Percentiles rank a stretch among this genome's conserved stretches.
Evolutionary conservation across 2,797 vertebrate species (phyloP).

Genomic region (Takifugu ocellatus): DNA sequence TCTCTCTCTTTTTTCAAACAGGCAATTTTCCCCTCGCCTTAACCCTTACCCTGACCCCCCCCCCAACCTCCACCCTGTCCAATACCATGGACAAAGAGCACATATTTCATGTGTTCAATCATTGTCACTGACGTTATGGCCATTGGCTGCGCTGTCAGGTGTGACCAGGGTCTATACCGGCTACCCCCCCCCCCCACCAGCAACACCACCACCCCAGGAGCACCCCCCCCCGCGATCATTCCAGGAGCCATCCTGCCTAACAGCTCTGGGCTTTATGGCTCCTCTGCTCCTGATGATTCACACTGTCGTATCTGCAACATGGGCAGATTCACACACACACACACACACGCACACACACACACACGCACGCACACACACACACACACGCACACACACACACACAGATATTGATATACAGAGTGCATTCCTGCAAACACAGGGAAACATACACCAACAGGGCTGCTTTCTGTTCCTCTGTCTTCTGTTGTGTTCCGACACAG

Average conservation of each 20-base stretch:
- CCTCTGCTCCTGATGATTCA: conserved; percentile 63
- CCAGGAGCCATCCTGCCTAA: conserved; percentile 67
- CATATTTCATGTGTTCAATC: conserved; percentile 76
- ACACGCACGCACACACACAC: neutral
- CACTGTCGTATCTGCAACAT: conserved; percentile 59
- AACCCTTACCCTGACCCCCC: conserved; percentile 68
- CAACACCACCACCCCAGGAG: conserved; percentile 29
- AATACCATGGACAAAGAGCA: conserved; percentile 67
- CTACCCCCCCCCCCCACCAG: conserved; percentile 47
- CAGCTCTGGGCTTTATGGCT: conserved; percentile 70
- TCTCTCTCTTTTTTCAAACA: conserved; percentile 54
- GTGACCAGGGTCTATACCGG: conserved; percentile 52
- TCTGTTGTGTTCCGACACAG: too few relatives aligned
- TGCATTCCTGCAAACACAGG: conserved; percentile 33
- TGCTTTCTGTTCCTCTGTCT: too few relatives aligned
- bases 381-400: conserved; percentile 4
- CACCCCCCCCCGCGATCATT: conserved; percentile 68
- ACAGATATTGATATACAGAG: conserved; percentile 25
- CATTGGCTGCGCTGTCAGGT: conserved; percentile 66
- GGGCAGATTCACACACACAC: conserved; percentile 55
- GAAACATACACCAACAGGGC: conserved; percentile 7
- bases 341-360: conserved; percentile 15
- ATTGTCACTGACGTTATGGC: conserved; percentile 67
- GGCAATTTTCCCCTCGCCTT: conserved; percentile 70
- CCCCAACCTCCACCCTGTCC: conserved; percentile 67